Percentiles rank a stretch among this genome's conserved stretches.
phyloP scores from a whole-genome alignment of 2,113 vertebrate genomes.

The Terrapene triunguis region DNA sequence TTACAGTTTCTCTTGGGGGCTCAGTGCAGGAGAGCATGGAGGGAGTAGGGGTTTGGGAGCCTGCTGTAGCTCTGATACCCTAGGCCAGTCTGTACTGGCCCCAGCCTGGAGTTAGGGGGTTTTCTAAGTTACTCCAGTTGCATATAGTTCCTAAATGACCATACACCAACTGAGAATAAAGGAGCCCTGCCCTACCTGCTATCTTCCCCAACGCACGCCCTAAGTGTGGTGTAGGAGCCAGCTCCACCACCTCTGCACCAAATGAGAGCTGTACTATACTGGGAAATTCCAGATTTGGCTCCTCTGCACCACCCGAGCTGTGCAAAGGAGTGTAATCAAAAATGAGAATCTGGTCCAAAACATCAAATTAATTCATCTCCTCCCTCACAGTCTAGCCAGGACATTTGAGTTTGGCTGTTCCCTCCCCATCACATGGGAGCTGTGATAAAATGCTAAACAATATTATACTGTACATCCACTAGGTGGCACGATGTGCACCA shows the following conservation, averaged over 20 bases:
- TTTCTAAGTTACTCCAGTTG: no score
- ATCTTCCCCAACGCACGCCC: no score
- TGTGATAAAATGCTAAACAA: not conserved
- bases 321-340: not conserved
- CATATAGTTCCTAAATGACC: no score
- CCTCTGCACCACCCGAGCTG: not conserved
- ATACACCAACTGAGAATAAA: no score
- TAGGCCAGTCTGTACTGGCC: no score
- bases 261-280: no score
- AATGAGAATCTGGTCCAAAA: not conserved
- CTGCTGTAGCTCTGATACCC: no score
- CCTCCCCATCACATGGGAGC: not conserved
- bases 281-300: not conserved
- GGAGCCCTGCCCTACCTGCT: no score
- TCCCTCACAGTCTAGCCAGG: not conserved
- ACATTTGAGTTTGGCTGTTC: not conserved
- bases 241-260: no score
- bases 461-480: not conserved
- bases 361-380: not conserved
- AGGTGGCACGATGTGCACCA: no score
- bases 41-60: rapidly evolving
- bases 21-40: not conserved
- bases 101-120: no score
- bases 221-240: no score
- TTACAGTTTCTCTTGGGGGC: not conserved